Evolutionary conservation across 2,113 vertebrate genomes (phyloP), one percentile per base, ranked within the genome.

Genomic region (Cygnus buccinator): DNA sequence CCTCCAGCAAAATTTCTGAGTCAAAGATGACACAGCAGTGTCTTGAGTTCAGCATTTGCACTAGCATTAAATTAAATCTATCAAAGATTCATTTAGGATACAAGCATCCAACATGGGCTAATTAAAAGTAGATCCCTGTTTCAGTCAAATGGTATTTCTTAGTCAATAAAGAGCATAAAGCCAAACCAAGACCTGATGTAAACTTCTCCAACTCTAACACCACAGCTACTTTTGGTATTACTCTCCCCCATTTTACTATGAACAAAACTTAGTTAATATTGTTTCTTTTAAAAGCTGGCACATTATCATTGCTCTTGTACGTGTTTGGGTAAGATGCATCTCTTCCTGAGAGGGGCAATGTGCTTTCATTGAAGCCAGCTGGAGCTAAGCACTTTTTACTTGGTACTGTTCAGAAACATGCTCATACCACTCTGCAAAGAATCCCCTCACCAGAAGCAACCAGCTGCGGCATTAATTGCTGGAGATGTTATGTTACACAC

Each of bases 61-160:
- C 35, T 28, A 39, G 23, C 61, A 83, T 87, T 29, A 90, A 75
- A 93, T 59, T 65, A 87, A 93, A 83, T 85, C 76, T 85, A 75
- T 75, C 80, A 85, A 93, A 92, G 50, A 48, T 20, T 68, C 29
- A n/a, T 68, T 66, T 91, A 6, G 39, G 29, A 63, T 39, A 68
- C 33, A 89, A 72, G 15, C 71, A 41, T 50, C 70, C 71, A 91
- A 18, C 43, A 21, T 35, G 15, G 21, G 54, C 35, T 92, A 94
- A 95, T 90, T 95, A 94, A 82, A 95, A 90, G 58, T 20, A 89
- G 46, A 87, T 82, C 44, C 2, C 59, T 76, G 39, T 80, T 76
- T 52, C 61, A 80, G 52, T 85, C 50, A 50, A 68, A 77, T 67
- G 13, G 57, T 46, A 39, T 26, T 13, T 83, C n/a, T 80, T 48